Base-by-base conservation (phyloP, 2,113 vertebrate genomes). In the Lycaon pictus region DNA sequence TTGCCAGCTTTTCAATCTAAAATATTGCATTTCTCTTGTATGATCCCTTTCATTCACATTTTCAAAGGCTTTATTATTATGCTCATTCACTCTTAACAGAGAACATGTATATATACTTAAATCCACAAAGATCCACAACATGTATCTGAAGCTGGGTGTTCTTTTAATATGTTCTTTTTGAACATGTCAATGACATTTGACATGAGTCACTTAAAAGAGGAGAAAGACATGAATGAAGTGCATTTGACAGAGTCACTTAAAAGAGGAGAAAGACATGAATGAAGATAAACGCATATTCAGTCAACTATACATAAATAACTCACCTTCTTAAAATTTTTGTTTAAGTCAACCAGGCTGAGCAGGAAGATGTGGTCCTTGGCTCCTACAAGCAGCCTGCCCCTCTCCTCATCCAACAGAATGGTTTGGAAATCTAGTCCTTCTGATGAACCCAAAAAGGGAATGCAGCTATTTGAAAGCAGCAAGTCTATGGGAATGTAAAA, bases 341-440 rank as follows among this genome's bases (percentile, higher is more conserved):
- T 99, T 97, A 99, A 98, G 98, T 99, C 99, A 91, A 99, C 98
- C 90, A 99, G 99, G 98, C 98, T 99, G 94, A 99, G 99, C 97
- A 99, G 98, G 98, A 99, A 99, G 98, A 99, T 98, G 98, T 99
- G 99, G 93, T 99, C 99, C 97, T 99, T 99, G 97, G 99, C 99
- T 90, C 99, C 99, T 5, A 99, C 98, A 27, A 99, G 98, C 96
- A 99, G 98, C 82, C 98, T 98, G 91, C 99, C 99, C 95, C 99
- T 99, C 98, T 99, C 99, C 97, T 99, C 99, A 94, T 99, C 99
- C 97, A 99, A 96, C 93, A 99, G 98, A 97, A 99, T 98, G 1
- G 99, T 99, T 97, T 99, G 99, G 98, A 99, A 99, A 98, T 99
- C 99, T 96, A 99, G 98, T 62, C 99, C 99, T 88, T 99, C 99